These are phyloP conservation scores for Pleuronectes platessa DNA, from an alignment of 2,113 vertebrate genomes.

Conservation along the genomic window DNA sequence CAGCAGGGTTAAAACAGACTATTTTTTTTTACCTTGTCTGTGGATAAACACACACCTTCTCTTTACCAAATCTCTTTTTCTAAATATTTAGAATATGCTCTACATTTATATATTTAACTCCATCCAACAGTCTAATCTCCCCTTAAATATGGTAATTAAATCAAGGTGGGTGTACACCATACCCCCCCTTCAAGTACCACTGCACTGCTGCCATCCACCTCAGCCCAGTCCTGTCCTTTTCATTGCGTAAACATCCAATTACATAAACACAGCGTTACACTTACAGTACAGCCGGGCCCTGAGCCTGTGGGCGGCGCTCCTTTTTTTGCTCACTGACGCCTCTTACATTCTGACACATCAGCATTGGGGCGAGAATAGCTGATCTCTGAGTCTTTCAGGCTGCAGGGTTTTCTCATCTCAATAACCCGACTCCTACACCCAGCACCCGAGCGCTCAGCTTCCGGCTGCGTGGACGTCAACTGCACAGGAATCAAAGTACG, in stretches of 20 bases:
- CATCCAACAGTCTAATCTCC: conserved; percentile 55
- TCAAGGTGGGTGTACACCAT: conserved; percentile 46
- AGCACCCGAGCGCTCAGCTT: conserved; percentile 44
- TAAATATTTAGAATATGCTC: conserved; percentile 62
- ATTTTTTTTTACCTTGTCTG: conserved; percentile 5
- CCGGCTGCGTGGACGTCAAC: conserved; percentile 38
- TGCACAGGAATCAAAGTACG: conserved; percentile 21
- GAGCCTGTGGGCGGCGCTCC: conserved; percentile 74
- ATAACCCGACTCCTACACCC: conserved; percentile 71
- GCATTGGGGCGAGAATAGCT: conserved; percentile 75
- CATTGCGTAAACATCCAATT: conserved; percentile 77
- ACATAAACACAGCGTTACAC: conserved; percentile 69
- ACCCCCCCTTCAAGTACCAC: conserved; percentile 44
- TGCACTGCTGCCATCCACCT: conserved; percentile 41
- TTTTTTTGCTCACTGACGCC: conserved; percentile 75
- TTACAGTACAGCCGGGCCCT: conserved; percentile 51
- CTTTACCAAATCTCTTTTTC: conserved; percentile 35
- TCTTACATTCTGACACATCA: conserved; percentile 77
- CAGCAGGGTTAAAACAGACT: background rate
- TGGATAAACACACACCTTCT: conserved; percentile 41
- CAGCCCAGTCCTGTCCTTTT: conserved; percentile 44
- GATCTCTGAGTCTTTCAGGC: conserved; percentile 66
- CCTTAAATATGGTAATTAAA: conserved; percentile 61
- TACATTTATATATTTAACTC: conserved; percentile 53
- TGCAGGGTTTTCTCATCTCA: conserved; percentile 70